Evolutionary conservation across 2,113 vertebrate species (phyloP), one percentile per base, ranked within the genome.

Genomic region (Carlito syrichta): DNA sequence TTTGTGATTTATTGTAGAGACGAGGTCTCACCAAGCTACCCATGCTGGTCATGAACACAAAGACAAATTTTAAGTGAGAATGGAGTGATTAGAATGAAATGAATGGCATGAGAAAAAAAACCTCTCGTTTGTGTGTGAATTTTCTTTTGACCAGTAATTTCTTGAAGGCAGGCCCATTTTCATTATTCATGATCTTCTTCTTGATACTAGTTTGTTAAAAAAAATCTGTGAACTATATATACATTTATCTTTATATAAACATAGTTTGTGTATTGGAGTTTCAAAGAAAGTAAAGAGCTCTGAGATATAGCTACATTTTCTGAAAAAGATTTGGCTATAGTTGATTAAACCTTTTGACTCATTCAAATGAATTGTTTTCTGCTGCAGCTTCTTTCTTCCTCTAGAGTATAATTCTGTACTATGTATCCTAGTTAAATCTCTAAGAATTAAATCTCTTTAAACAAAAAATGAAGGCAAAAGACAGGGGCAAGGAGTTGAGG

Each of bases 341-440:
- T 89, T 89, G 23, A 92, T 95, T 19, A 96, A 81, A 96, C 71
- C n/a, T 87, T 95, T 56, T 63, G 22, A 87, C 58, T 96, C 50
- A 66, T 84, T 96, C 35, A 86, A 60, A 95, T 35, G 32, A 89
- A 35, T 89, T 88, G 38, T 63, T 90, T 6, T 84, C 54, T 17
- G 2, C 38, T 95, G 7, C 14, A 45, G 0, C 68, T 96, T 88
- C 52, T 93, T 40, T 85, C 43, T 62, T 35, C n/a, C 25, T 85
- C 40, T 54, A 66, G 45, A 10, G 8, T 88, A 79, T 71, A 89
- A 90, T 92, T 96, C 58, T 76, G 1, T 78, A 20, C 86, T 96
- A 91, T 92, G 17, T 85, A 74, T 91, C 83, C 45, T 17, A 74
- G 60, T 76, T 96, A 95, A 93, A 87, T 84, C n/a, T 30, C 0